Base-by-base conservation (phyloP, 2,113 vertebrate species). In the Indri indri region DNA sequence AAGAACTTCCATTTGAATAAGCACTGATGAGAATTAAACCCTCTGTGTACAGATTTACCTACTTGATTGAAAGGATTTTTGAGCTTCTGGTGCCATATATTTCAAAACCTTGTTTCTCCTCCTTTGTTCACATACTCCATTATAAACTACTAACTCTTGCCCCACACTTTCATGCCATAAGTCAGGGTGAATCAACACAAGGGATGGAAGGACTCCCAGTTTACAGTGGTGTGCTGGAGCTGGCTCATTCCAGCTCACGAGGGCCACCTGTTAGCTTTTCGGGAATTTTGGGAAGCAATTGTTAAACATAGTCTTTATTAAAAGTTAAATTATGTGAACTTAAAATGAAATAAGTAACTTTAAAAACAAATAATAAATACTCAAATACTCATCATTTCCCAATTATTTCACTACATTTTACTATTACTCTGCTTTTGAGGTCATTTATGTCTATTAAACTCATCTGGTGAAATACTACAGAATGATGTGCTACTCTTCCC, bases 311-410 rank as follows among this genome's bases (percentile, higher is more conserved):
- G 65, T 45, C 20, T 27, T 79, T n/a, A 47, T 66, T 23, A 23
- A 84, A 87, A 88, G 63, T 71, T 91, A 95, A 73, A 68, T 84
- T 16, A 50, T 27, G 37, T 34, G 92, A 82, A 88, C 18, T 10
- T 74, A 18, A 25, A 54, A 16, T 74, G 82, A 85, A 80, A 61
- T 66, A 50, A 95, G 50, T n/a, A 71, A 85, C 63, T 54, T 17
- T 57, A 61, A 95, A 91, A 70, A 59, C 42, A 50, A 80, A 85
- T 14, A 42, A 61, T 34, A 83, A 77, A 76, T 18, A 63, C 74
- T 57, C 63, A 77, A 88, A 54, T 4, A 91, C 8, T 22, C 65
- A 74, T 50, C 42, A 71, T 34, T 81, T 95, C 50, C 65, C 25
- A 42, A 6, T 50, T 27, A 50, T 76, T 68, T 82, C 80, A 57